These are phyloP conservation scores for Nudaria mundana DNA, from an alignment of 2,888 invertebrate species.

Conservation along the genomic window DNA sequence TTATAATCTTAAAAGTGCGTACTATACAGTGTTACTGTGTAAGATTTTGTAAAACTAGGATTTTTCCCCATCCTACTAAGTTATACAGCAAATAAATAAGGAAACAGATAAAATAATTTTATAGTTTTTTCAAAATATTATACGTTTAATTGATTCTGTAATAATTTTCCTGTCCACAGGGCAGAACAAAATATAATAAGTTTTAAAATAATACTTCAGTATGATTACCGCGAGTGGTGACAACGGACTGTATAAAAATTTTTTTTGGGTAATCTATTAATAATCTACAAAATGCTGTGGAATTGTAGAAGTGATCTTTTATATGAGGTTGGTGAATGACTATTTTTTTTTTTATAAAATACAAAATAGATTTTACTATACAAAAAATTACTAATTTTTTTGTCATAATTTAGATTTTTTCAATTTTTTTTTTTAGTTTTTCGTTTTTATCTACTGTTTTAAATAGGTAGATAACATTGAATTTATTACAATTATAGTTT, in stretches of 20 bases:
- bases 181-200: slow-evolving; percentile 14
- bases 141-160: slow-evolving; percentile 39
- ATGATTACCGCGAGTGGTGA: neutral
- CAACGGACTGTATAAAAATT: slow-evolving; percentile 9
- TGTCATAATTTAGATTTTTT: neutral
- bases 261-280: slow-evolving; percentile 11
- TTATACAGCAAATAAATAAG: slow-evolving; percentile 31
- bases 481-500: slow-evolving; percentile 3
- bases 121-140: slow-evolving; percentile 35
- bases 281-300: slow-evolving; percentile 41
- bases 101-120: slow-evolving; percentile 36
- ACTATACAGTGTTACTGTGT: neutral
- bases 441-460: neutral
- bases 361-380: neutral
- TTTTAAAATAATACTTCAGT: slow-evolving; percentile 17
- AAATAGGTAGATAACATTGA: neutral
- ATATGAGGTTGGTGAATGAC: slow-evolving; percentile 38
- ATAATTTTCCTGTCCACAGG: slow-evolving; percentile 39
- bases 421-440: neutral
- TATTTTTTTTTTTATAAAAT: neutral
- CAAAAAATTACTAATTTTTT: neutral
- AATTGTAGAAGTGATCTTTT: slow-evolving; percentile 40
- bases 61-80: slow-evolving; percentile 33
- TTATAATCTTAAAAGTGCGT: too few relatives aligned
- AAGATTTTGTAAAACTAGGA: slow-evolving; percentile 9